Evolutionary conservation across 1,140 invertebrate genomes (phyloP).

Genomic region (Spodoptera litura): DNA sequence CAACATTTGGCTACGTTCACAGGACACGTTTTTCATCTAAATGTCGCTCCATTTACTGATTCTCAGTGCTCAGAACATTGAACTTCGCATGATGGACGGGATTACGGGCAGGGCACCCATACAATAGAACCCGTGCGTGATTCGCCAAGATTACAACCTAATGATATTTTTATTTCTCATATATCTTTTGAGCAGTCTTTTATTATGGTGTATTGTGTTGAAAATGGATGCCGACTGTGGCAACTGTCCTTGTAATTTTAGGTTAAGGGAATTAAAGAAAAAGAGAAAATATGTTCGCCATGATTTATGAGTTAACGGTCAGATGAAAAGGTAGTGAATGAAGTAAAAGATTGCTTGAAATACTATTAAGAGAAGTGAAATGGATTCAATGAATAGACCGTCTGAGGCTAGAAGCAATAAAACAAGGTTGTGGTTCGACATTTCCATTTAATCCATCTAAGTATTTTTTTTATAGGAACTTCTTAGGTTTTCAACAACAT

Average conservation of each 20-base stretch:
- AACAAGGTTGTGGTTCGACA: too few species aligned
- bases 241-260: background rate
- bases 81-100: conserved; percentile 30
- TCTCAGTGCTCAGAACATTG: conserved; percentile 1
- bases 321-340: background rate
- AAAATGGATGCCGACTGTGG: conserved; percentile 3
- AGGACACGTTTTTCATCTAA: too few species aligned
- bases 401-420: too few species aligned
- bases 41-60: background rate
- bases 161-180: conserved; percentile 28
- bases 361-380: too few species aligned
- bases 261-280: conserved; percentile 18
- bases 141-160: conserved; percentile 24
- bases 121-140: conserved; percentile 30
- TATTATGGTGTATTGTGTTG: conserved; percentile 6
- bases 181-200: conserved; percentile 25
- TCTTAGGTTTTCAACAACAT: too few species aligned
- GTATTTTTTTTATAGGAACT: too few species aligned
- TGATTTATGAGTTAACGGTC: background rate
- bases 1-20: too few species aligned
- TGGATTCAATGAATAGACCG: too few species aligned
- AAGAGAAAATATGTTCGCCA: background rate
- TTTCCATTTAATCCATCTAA: too few species aligned
- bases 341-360: background rate
- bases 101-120: background rate